Base-by-base conservation (phyloP, 2,113 vertebrate species). In the Chroicocephalus ridibundus region DNA sequence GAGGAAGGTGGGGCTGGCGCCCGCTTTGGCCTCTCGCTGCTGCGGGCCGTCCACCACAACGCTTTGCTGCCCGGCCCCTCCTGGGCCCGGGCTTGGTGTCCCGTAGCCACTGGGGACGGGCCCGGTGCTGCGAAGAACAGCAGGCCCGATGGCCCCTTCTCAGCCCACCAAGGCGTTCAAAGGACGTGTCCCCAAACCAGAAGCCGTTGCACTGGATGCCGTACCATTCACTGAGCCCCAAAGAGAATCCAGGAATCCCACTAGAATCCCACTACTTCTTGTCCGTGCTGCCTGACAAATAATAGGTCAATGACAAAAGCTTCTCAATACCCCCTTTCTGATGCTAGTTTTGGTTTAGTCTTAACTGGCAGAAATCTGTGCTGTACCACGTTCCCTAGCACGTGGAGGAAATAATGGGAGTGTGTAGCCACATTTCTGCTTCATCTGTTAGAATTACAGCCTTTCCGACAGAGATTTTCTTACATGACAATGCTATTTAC, bases 21-120 rank as follows among this genome's bases (percentile, higher is more conserved):
- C 38, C 26, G 14, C 24, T 29, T 15, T 10, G 36, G 27, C 31
- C 29, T 42, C 32, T 17, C 29, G 26, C 49, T 16, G 54, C 42
- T 2, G 21, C 25, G 18, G 38, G 7, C 0, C 34, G 2, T 4
- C 24, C 7, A 7, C 2, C 31, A 0, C 1, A 3, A 8, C 31
- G 0, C 22, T 4, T 8, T 21, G 34, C 34, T 15, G 13, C 22
- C 14, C 24, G 15, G 15, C 24, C 16, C 24, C 15, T 11, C 15
- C 24, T 11, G 60, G 49, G 69, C 11, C 32, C 32, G 54, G 38
- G 44, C n/a, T 36, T 4, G 6, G 17, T 21, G 0, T 17, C 32
- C 20, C 7, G 54, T 29, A 13, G 57, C 32, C 18, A 11, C 52
- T 34, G 55, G 31, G 31, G 31, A 34, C n/a, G 5, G 58, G 58